phyloP scores from a whole-genome alignment of 2,797 vertebrate species.

The Scolopax bukidnonensis region DNA sequence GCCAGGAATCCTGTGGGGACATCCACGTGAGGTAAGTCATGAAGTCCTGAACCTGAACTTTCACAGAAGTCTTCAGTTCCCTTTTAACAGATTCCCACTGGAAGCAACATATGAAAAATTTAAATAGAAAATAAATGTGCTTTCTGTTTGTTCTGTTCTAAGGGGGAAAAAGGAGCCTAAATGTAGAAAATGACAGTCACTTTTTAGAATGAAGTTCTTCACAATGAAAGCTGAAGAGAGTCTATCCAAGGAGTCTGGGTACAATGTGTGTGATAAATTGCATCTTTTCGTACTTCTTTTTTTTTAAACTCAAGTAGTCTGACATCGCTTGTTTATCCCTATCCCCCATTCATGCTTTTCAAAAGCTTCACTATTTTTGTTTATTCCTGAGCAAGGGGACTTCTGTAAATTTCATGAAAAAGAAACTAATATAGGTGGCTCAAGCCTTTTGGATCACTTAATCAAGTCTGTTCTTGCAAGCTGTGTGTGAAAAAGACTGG shows the following conservation, averaged over 20 bases:
- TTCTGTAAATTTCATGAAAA: background rate
- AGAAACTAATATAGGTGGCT: background rate
- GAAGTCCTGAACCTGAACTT: background rate
- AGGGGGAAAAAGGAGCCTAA: background rate
- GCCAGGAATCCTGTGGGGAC: background rate
- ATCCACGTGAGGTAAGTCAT: background rate
- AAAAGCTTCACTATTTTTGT: background rate
- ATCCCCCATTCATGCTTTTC: background rate
- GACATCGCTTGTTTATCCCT: background rate
- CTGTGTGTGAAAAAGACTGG: background rate
- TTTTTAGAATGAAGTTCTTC: background rate
- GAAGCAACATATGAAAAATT: background rate
- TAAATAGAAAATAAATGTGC: background rate
- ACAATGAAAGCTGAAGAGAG: background rate
- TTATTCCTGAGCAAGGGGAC: background rate
- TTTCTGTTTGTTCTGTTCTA: background rate
- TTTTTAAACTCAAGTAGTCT: background rate
- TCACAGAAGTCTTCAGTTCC: background rate
- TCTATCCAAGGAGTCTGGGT: background rate
- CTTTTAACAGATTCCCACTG: background rate
- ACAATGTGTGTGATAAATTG: background rate
- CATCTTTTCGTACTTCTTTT: background rate
- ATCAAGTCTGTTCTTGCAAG: background rate
- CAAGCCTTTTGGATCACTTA: background rate
- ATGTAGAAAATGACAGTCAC: background rate